Base-by-base conservation (phyloP, 2,113 vertebrate species). In the Grammomys surdaster region DNA sequence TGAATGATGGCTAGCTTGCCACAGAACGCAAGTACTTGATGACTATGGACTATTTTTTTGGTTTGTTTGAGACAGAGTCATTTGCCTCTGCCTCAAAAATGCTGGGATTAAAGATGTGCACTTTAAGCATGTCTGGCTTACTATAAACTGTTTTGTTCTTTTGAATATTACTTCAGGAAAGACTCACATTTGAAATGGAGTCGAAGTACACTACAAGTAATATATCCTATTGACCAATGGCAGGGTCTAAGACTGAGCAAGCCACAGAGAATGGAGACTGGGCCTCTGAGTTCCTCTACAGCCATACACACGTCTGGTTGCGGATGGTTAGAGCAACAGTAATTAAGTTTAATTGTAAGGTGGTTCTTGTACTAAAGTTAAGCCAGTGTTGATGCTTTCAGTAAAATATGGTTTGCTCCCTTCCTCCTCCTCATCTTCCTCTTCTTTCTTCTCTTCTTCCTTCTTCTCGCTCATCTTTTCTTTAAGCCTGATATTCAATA, bases 261-360 rank as follows among this genome's bases (percentile, higher is more conserved):
- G 51, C 16, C 82, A 54, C 0, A 0, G 10, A 28, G 7, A 73
- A 70, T 20, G 28, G 51, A 63, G 14, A 73, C 13, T 36, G 24
- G 54, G 54, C 54, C 58, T 91, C 78, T 28, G 58, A 95, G 73
- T 13, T 90, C 7, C 33, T 85, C 10, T 85, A 48, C 2, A 84
- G 26, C 4, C 54, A 63, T 12, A 5, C 5, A 43, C 19, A 3
- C 24, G 58, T 54, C 54, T 33, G 51, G 22, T 84, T 43, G 11
- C 11, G 58, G 19, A 20, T 16, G 33, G 43, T 28, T 89, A 75
- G 65, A 33, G n/a, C 19, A 78, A 43, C 28, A 60, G 8, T 54
- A 80, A 78, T 33, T 65, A 80, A 48, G 48, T 77, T 89, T 91
- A 96, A 77, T 67, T n/a, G 8, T 54, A 81, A 56, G 92, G 46